Evolutionary conservation across 2,888 invertebrate genomes (phyloP).

Genomic region (Leptura quadrifasciata): DNA sequence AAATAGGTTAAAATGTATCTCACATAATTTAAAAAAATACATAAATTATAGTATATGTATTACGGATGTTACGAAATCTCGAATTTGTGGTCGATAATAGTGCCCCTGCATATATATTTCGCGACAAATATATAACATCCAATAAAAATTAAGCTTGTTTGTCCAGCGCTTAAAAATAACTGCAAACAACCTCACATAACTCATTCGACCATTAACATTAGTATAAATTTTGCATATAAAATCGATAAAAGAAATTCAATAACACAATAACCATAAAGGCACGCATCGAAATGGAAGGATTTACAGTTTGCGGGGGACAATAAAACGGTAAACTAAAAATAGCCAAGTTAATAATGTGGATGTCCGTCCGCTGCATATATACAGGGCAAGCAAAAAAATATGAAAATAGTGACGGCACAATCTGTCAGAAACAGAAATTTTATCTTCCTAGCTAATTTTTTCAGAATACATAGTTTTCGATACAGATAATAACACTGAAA

Average conservation of each 20-base stretch:
- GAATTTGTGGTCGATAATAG: background rate
- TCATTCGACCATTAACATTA: slow-evolving; percentile 43
- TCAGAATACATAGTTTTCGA: no score
- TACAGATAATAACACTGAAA: no score
- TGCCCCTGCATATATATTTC: background rate
- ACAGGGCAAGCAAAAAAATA: background rate
- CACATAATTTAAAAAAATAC: no score
- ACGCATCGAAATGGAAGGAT: background rate
- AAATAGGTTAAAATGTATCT: no score
- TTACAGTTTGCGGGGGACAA: slow-evolving; percentile 7
- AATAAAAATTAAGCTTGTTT: background rate
- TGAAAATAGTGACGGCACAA: no score
- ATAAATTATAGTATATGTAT: no score
- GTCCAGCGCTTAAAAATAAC: slow-evolving; percentile 44
- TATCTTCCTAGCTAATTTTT: no score
- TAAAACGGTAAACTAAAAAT: slow-evolving; percentile 6
- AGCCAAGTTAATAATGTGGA: background rate
- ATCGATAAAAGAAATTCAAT: slow-evolving; percentile 30
- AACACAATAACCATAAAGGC: slow-evolving; percentile 3
- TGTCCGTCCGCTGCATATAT: background rate
- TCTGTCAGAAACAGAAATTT: no score
- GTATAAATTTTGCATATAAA: slow-evolving; percentile 47
- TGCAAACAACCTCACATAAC: slow-evolving; percentile 40
- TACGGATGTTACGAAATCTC: background rate
- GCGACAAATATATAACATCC: background rate